phyloP scores from a whole-genome alignment of 2,797 vertebrate species.

The Salmo trutta region DNA sequence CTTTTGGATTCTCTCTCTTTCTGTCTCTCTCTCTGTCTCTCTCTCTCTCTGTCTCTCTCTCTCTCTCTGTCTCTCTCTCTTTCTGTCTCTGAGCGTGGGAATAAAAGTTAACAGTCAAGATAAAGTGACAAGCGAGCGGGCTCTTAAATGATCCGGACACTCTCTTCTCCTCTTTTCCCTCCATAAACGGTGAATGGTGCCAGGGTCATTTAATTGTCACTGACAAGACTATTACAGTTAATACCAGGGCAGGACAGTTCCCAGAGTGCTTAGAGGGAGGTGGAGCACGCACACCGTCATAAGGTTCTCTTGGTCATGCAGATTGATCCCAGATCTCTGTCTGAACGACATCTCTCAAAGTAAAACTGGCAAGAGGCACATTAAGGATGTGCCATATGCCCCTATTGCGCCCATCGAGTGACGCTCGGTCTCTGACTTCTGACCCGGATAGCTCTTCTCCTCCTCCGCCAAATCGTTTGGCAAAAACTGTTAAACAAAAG shows the following conservation, averaged over 20 bases:
- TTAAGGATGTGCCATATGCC: neutral
- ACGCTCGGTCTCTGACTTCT: neutral
- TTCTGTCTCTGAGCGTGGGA: slow-evolving; percentile 26
- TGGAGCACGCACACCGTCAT: slow-evolving; percentile 26
- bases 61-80: neutral
- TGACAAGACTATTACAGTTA: slow-evolving; percentile 68
- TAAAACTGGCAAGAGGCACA: slow-evolving; percentile 36
- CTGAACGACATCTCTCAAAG: slow-evolving; percentile 15
- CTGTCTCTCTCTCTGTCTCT: neutral
- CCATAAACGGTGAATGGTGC: slow-evolving; percentile 45
- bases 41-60: too few relatives aligned
- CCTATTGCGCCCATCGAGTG: neutral
- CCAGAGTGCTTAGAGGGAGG: slow-evolving; percentile 16
- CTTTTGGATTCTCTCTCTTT: neutral
- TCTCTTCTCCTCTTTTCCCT: slow-evolving; percentile 36
- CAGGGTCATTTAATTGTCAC: slow-evolving; percentile 60
- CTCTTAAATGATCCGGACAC: slow-evolving; percentile 59
- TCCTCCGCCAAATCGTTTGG: neutral
- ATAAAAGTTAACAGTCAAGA: slow-evolving; percentile 55
- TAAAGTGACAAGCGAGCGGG: slow-evolving; percentile 53
- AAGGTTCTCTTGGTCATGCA: slow-evolving; percentile 18
- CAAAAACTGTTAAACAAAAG: neutral
- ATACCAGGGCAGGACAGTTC: slow-evolving; percentile 34
- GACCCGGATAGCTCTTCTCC: neutral
- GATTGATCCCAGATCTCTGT: neutral